Conservation (phyloP, 2,888 invertebrate species). For the Linyphia triangularis region DNA sequence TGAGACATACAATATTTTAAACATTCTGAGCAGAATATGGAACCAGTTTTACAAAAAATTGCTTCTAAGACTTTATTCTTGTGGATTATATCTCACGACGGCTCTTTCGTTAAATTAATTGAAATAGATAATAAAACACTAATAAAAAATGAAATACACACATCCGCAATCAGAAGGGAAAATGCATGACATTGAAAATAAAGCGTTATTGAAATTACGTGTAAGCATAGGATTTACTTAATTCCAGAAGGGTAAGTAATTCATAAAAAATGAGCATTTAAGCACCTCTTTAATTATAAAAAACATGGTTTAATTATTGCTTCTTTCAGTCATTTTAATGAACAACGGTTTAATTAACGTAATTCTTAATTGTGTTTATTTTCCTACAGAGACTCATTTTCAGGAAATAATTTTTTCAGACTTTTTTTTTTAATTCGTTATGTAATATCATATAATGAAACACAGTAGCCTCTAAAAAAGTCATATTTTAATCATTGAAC, state of each 20-base stretch:
- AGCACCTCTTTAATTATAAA: neutral
- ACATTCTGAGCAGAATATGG: no score
- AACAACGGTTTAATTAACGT: constrained; percentile 11
- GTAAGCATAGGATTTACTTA: neutral
- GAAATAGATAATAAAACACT: no score
- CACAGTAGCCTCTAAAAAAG: neutral
- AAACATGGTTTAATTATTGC: neutral
- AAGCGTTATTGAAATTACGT: neutral
- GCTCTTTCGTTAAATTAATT: no score
- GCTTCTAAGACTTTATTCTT: no score
- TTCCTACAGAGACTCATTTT: neutral
- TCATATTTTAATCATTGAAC: neutral
- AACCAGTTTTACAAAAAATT: no score
- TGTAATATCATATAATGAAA: neutral
- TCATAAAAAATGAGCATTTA: neutral
- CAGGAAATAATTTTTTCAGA: neutral
- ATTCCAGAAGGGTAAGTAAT: neutral
- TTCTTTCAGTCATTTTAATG: neutral
- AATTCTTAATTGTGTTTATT: neutral
- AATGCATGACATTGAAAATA: neutral
- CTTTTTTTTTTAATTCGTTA: neutral
- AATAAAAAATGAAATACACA: neutral
- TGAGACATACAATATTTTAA: no score
- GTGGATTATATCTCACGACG: no score
- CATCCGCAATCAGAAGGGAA: neutral